phyloP scores from a whole-genome alignment of 1,140 invertebrate genomes.

The Dendrolimus punctatus region DNA sequence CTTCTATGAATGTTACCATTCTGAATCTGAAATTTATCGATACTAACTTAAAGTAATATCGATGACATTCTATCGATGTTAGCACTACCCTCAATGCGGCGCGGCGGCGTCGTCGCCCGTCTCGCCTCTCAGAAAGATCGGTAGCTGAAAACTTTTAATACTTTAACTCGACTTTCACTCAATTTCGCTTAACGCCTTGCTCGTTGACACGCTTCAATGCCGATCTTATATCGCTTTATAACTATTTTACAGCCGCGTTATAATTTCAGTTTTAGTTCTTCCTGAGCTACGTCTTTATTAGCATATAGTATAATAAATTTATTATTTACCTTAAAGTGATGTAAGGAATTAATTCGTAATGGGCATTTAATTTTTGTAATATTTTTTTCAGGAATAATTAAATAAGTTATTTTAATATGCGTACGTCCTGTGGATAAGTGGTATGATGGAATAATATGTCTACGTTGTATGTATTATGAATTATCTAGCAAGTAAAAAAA shows the following conservation, averaged over 20 bases:
- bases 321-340: too few species aligned
- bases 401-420: too few species aligned
- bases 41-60: slow-evolving; percentile 12
- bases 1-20: too few species aligned
- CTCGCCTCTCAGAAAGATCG: slow-evolving; percentile 43
- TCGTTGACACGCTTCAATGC: slow-evolving; percentile 49
- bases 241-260: slow-evolving; percentile 25
- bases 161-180: slow-evolving; percentile 68
- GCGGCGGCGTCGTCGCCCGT: slow-evolving; percentile 31
- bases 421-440: too few species aligned
- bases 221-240: slow-evolving; percentile 40
- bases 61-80: neutral
- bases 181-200: slow-evolving; percentile 57
- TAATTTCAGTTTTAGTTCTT: slow-evolving; percentile 1
- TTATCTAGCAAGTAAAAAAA: too few species aligned
- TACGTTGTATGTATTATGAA: too few species aligned
- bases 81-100: slow-evolving; percentile 20
- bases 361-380: too few species aligned
- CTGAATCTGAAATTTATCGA: slow-evolving; percentile 14
- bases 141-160: slow-evolving; percentile 69
- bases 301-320: too few species aligned
- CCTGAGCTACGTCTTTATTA: too few species aligned
- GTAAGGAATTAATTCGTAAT: too few species aligned
- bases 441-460: too few species aligned
- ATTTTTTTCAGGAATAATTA: too few species aligned